Conservation (phyloP, 2,113 vertebrate genomes). For the Stegostoma tigrinum region DNA sequence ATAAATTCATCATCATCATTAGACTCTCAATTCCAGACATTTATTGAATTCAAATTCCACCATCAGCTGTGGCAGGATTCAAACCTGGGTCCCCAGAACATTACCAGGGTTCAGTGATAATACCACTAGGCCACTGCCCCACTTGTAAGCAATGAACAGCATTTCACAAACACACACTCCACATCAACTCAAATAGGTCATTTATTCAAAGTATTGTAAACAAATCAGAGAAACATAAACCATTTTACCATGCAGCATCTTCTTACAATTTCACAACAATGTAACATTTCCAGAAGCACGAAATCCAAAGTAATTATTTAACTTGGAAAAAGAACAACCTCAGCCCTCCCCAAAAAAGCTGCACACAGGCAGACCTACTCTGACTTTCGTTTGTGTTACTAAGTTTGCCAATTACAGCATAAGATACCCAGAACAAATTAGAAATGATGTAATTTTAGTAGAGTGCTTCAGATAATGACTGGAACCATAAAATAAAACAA, state of each 20-base stretch:
- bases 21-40: too few relatives aligned
- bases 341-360: neutral
- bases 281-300: slow-evolving; percentile 27
- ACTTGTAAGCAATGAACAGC: neutral
- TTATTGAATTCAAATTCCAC: too few relatives aligned
- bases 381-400: neutral
- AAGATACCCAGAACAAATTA: neutral
- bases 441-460: neutral
- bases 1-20: too few relatives aligned
- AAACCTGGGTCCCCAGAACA: too few relatives aligned
- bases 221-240: slow-evolving; percentile 37
- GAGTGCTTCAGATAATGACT: neutral
- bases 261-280: slow-evolving; percentile 24
- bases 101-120: too few relatives aligned
- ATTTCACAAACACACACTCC: slow-evolving; percentile 2
- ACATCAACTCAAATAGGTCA: slow-evolving; percentile 5
- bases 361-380: neutral
- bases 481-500: neutral
- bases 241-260: slow-evolving; percentile 19
- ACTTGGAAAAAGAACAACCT: slow-evolving; percentile 6
- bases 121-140: too few relatives aligned
- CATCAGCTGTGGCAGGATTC: too few relatives aligned
- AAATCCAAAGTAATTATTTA: neutral
- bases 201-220: slow-evolving; percentile 38
- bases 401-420: neutral